Percentiles rank a stretch among this genome's conserved stretches.
Conservation (phyloP, 2,113 vertebrate genomes). For the Chrysemys picta region DNA sequence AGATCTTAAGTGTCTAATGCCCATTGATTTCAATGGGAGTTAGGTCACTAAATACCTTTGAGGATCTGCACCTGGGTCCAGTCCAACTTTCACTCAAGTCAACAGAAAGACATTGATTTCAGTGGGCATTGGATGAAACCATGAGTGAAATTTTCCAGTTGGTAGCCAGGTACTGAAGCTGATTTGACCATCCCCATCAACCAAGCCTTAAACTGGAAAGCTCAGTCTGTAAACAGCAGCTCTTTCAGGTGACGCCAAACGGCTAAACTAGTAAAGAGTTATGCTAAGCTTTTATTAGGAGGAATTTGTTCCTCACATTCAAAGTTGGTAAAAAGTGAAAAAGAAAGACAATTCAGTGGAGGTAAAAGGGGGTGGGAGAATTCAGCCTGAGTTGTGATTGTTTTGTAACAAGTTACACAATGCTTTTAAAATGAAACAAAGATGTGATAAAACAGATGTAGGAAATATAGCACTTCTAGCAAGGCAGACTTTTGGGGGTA, state of each 20-base stretch:
- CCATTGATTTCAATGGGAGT: background rate
- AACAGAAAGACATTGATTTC: slow-evolving; percentile 34
- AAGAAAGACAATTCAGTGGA: background rate
- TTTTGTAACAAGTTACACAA: background rate
- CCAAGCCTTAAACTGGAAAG: background rate
- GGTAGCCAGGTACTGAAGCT: background rate
- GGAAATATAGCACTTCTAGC: slow-evolving; percentile 56
- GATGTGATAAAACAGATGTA: slow-evolving; percentile 72
- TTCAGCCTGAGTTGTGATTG: background rate
- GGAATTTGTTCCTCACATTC: slow-evolving; percentile 1
- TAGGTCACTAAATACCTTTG: background rate
- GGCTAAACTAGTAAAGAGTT: background rate
- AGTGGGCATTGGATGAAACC: background rate
- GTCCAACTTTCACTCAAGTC: slow-evolving; percentile 41
- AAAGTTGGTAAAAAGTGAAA: slow-evolving; percentile 35
- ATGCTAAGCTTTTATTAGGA: background rate
- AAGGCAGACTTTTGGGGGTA: slow-evolving; percentile 68
- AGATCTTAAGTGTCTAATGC: background rate
- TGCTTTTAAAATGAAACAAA: slow-evolving; percentile 45
- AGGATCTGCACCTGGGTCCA: background rate
- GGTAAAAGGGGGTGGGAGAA: background rate
- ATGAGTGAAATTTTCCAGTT: background rate
- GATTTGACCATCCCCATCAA: background rate
- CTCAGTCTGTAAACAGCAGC: background rate
- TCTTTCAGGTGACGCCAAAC: background rate